Evolutionary conservation across 2,888 invertebrate species (phyloP), one percentile per base, ranked within the genome.

Genomic region (Eueremaeus valkanovi): DNA sequence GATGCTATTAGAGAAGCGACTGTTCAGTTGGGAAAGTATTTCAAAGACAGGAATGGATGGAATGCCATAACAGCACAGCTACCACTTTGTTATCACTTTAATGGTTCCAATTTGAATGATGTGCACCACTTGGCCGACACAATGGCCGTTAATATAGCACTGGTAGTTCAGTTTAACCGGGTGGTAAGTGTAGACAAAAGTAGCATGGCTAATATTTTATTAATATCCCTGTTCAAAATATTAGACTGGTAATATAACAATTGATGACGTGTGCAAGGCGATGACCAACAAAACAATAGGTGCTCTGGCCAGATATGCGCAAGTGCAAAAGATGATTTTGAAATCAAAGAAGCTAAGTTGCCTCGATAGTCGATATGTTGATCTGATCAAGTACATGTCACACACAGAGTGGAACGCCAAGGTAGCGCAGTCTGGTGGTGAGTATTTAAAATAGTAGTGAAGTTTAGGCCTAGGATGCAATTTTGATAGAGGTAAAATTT

Each of bases 121-220:
- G 86, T 93, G 18, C 86, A 90, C 0, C 94, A 90, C 82, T 88
- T 97, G 75, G 93, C 89, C 82, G 90, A 89, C 82, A 88, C 87
- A 18, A 84, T 96, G 61, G 91, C 94, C 0, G n/a, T n/a, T n/a
- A n/a, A n/a, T n/a, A n/a, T n/a, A n/a, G n/a, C n/a, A n/a, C n/a
- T n/a, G n/a, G n/a, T n/a, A n/a, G n/a, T n/a, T n/a, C n/a, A n/a
- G n/a, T n/a, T n/a, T n/a, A 91, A 92, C 83, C 92, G 96, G 83
- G 95, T 93, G 73, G 93, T 89, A 55, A n/a, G n/a, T n/a, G 87
- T 95, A 55, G 95, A 95, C 0, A 96, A 97, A 81, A 96, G 96
- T 83, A 95, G 96, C 83, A 92, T n/a, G n/a, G n/a, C n/a, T n/a
- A n/a, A n/a, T n/a, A n/a, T n/a, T n/a, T n/a, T n/a, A n/a, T n/a